phyloP scores from a whole-genome alignment of 1,140 invertebrate genomes.

The Brachionus manjavacas region DNA sequence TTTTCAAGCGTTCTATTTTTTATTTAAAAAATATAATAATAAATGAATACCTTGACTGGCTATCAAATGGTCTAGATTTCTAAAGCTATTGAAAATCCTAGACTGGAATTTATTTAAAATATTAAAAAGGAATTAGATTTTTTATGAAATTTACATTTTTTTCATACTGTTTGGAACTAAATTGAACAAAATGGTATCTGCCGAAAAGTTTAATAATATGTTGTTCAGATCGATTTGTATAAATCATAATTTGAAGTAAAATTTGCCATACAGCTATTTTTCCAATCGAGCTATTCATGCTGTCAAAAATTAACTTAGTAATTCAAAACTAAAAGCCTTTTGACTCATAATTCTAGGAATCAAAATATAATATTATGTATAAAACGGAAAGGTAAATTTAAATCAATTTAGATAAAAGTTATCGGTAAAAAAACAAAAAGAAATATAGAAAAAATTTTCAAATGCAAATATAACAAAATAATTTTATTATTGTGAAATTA shows the following conservation, averaged over 20 bases:
- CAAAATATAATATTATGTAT: neutral
- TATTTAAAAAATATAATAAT: neutral
- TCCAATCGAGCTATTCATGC: neutral
- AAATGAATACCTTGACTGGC: neutral
- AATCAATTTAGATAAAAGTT: neutral
- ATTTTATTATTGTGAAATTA: neutral
- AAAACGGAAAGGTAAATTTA: neutral
- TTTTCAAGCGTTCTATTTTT: neutral
- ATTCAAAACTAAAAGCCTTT: neutral
- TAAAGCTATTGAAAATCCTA: neutral
- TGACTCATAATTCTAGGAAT: neutral
- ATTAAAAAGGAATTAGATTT: neutral
- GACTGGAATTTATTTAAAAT: neutral
- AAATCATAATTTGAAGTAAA: neutral
- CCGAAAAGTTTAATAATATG: neutral
- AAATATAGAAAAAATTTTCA: neutral
- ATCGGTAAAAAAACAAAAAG: neutral
- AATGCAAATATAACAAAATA: neutral
- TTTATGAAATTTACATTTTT: neutral
- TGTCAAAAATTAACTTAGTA: neutral
- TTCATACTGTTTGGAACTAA: neutral
- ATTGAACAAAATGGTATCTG: constrained; percentile 11
- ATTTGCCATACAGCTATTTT: neutral
- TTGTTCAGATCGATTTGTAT: neutral
- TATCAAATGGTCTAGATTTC: neutral